A percentile compares a stretch with the other conserved stretches of the same genome.
Conservation (phyloP, 2,888 invertebrate species). For the Maniola hyperantus region DNA sequence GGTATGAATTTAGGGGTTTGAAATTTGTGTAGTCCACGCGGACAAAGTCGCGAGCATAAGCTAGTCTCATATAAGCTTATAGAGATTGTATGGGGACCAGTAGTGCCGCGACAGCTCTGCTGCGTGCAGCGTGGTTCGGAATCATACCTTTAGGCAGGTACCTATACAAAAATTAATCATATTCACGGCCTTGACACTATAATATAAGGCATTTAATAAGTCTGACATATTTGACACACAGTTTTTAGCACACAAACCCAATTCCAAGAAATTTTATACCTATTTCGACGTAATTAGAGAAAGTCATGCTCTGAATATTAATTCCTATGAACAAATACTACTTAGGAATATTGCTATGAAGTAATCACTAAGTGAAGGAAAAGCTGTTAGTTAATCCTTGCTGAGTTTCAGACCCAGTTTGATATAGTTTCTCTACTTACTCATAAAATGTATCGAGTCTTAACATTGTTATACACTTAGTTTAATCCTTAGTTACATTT, state of each 20-base stretch:
- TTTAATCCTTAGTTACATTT: neutral
- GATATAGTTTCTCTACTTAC: neutral
- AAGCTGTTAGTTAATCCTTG: conserved; percentile 15
- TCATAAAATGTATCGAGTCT: conserved; percentile 5
- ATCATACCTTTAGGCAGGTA: too few relatives aligned
- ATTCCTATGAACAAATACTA: conserved; percentile 18
- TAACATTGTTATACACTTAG: neutral
- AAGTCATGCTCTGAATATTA: conserved; percentile 9
- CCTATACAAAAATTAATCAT: too few relatives aligned
- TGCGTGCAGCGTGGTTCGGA: too few relatives aligned
- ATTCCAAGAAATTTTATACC: neutral
- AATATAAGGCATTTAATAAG: too few relatives aligned
- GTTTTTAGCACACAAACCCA: neutral
- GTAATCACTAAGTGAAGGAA: conserved; percentile 26
- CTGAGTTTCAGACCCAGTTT: conserved; percentile 8
- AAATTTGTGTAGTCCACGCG: too few relatives aligned
- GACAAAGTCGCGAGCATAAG: too few relatives aligned
- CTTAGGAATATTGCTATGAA: conserved; percentile 23
- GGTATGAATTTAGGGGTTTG: too few relatives aligned
- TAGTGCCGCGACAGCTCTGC: too few relatives aligned
- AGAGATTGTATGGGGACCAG: too few relatives aligned
- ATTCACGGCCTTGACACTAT: too few relatives aligned
- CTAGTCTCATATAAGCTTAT: too few relatives aligned
- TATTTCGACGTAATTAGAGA: neutral
- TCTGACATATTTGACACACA: too few relatives aligned